Base-by-base conservation (phyloP, 2,888 invertebrate genomes). In the Alloplasta piceator region DNA sequence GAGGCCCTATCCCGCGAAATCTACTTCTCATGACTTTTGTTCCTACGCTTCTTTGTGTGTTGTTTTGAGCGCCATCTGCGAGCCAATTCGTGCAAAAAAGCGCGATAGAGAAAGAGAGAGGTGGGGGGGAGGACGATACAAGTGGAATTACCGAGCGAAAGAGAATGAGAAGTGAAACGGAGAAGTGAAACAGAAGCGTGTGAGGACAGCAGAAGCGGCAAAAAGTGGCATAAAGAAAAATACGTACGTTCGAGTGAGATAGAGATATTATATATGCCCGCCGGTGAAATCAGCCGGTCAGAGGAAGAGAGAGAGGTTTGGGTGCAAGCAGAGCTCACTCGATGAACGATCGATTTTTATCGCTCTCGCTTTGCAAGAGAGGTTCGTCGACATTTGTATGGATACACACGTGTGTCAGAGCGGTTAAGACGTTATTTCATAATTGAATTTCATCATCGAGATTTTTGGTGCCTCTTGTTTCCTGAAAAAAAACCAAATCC, bases 331-430 rank as follows among this genome's bases (percentile, higher is more conserved):
- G 55, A 73, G 46, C 73, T 73, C 71, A 46, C 73, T 60, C 73
- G 81, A 81, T 81, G 78, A 78, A 74, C 81, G 78, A 81, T 81
- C 81, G 81, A 81, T 81, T 81, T 81, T 74, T 81, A 81, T 78
- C 81, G 81, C 74, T 81, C 70, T 66, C 78, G 50, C 74, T 81
- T 81, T 78, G 78, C 77, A 71, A 81, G 64, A 66, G 55, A 74
- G 74, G 74, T 61, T 78, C 70, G 48, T 70, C 74, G 70, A 77
- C 66, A 61, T 74, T 70, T 56, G 52, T 52, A 52, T 43, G 60
- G 43, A 36, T 78, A 10, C 46, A 72, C 26, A 3, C 26, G 26
- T 26, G 3, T 26, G 26, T 26, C 26, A 26, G 26, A 26, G 26
- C 26, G 26, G 26, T 26, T 26, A 2, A 26, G 3, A 26, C 26